phyloP scores from a whole-genome alignment of 2,113 vertebrate genomes.

The Rattus rattus region DNA sequence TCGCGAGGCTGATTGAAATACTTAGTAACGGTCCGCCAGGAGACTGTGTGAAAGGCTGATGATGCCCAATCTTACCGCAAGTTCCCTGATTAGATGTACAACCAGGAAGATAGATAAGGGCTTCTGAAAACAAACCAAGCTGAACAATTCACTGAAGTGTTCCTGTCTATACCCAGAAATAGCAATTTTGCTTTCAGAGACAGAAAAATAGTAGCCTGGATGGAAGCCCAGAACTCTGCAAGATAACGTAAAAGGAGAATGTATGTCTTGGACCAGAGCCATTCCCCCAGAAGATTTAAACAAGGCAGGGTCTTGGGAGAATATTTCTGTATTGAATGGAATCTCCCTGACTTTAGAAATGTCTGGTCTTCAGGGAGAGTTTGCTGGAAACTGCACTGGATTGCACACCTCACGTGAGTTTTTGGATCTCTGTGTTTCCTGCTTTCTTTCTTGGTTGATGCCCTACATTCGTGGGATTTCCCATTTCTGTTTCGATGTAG shows the following conservation, averaged over 20 bases:
- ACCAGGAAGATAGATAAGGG: conserved; percentile 42
- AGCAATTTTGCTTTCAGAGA: conserved; percentile 55
- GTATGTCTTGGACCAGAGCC: conserved; percentile 69
- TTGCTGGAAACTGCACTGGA: background rate
- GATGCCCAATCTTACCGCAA: background rate
- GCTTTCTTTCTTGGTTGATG: background rate
- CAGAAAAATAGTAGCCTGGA: conserved; percentile 75
- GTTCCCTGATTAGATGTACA: conserved; percentile 29
- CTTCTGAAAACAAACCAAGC: conserved; percentile 66
- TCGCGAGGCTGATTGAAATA: background rate
- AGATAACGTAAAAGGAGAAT: conserved; percentile 64
- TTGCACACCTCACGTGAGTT: background rate
- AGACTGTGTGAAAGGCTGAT: background rate
- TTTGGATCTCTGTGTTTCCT: background rate
- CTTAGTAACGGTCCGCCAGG: conserved; percentile 22
- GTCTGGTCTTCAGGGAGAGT: background rate
- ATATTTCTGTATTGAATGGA: conserved; percentile 5
- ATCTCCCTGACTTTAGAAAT: background rate
- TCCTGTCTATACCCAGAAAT: conserved; percentile 55
- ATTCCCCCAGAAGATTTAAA: conserved; percentile 53
- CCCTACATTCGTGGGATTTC: background rate
- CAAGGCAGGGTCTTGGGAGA: conserved; percentile 25
- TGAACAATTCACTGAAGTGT: conserved; percentile 50
- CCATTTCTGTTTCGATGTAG: background rate
- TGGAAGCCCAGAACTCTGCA: conserved; percentile 62